These are phyloP conservation scores for Julus scanicus DNA, from an alignment of 2,888 invertebrate species.

Conservation along the genomic window DNA sequence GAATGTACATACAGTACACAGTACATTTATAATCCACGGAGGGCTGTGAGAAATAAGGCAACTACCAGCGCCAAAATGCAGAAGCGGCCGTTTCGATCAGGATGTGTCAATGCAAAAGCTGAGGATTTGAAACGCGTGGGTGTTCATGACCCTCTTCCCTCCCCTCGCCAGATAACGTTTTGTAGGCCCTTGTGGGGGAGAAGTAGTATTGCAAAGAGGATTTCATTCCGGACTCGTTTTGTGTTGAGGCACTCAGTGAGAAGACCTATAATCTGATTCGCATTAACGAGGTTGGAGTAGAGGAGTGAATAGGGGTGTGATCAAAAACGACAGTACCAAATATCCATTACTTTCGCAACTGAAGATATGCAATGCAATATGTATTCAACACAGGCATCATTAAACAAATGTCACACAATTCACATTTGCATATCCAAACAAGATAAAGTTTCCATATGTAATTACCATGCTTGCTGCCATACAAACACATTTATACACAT, in stretches of 20 bases:
- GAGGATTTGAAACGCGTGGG: neutral
- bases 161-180: neutral
- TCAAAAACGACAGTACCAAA: neutral
- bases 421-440: too few species aligned
- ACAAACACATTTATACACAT: too few species aligned
- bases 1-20: neutral
- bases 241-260: constrained; percentile 17
- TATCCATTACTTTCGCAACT: neutral
- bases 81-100: neutral
- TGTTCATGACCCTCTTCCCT: neutral
- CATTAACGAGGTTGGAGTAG: neutral
- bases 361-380: too few species aligned
- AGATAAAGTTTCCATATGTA: too few species aligned
- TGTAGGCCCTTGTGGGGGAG: constrained; percentile 12
- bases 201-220: neutral
- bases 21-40: neutral
- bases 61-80: neutral
- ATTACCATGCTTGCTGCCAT: too few species aligned
- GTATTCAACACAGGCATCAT: too few species aligned
- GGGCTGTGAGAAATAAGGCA: neutral
- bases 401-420: too few species aligned
- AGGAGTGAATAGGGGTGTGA: neutral
- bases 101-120: neutral
- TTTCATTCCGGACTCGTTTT: neutral
- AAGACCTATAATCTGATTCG: constrained; percentile 13